These are phyloP conservation scores for Actenoides hombroni DNA, from an alignment of 2,113 vertebrate genomes.

Conservation along the genomic window DNA sequence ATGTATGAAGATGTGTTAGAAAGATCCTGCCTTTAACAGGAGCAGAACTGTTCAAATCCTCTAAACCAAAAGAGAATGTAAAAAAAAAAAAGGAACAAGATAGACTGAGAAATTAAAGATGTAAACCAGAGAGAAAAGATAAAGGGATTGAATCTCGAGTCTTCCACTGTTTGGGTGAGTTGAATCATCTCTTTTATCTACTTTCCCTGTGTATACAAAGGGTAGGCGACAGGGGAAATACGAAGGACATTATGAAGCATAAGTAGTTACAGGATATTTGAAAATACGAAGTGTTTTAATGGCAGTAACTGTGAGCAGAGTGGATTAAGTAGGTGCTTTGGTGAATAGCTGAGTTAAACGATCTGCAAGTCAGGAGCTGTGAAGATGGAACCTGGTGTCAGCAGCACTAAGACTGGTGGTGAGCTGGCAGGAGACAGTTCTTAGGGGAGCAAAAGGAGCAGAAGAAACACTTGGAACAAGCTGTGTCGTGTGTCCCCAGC, in stretches of 20 bases:
- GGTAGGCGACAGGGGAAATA: not conserved
- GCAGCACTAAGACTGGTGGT: rapidly evolving
- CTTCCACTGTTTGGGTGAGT: not conserved
- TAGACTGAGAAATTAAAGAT: not conserved
- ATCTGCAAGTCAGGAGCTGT: not conserved
- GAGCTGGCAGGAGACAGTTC: not conserved
- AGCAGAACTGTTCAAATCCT: not conserved
- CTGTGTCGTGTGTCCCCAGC: not conserved
- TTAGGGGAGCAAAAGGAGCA: not conserved
- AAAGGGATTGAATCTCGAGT: not conserved
- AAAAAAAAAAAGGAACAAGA: not conserved
- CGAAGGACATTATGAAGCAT: not conserved
- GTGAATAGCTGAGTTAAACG: not conserved
- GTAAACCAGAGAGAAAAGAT: not conserved
- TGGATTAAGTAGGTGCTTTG: not conserved
- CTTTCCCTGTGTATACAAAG: not conserved
- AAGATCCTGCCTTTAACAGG: not conserved
- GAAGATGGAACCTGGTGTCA: not conserved
- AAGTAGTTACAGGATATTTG: not conserved
- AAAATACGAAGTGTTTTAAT: not conserved
- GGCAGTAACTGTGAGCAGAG: not conserved
- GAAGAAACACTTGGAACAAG: not conserved
- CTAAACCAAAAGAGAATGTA: not conserved
- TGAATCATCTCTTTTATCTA: not conserved
- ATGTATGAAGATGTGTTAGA: not conserved